phyloP scores from a whole-genome alignment of 1,140 invertebrate species.

The Physella acuta region DNA sequence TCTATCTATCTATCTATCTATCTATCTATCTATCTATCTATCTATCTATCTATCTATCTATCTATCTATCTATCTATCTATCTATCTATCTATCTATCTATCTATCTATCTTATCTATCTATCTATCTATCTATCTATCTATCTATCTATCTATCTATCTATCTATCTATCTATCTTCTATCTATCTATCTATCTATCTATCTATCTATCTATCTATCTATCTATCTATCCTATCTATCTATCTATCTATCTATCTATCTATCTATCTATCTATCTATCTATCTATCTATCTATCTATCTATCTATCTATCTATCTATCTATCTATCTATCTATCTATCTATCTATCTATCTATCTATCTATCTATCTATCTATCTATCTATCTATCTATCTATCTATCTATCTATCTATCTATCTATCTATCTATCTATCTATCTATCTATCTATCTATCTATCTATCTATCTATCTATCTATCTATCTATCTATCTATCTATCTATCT shows the following conservation, averaged over 20 bases:
- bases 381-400: background rate
- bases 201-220: background rate
- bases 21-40: too few species aligned
- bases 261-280: slow-evolving; percentile 1
- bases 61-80: too few species aligned
- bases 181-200: slow-evolving; percentile 1
- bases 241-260: slow-evolving; percentile 1
- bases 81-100: too few species aligned
- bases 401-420: background rate
- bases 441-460: background rate
- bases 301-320: slow-evolving; percentile 1
- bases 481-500: slow-evolving; percentile 1
- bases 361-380: background rate
- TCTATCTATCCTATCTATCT: slow-evolving; percentile 1
- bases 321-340: slow-evolving; percentile 1
- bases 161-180: slow-evolving; percentile 1
- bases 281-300: slow-evolving; percentile 1
- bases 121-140: slow-evolving; percentile 1
- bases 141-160: slow-evolving; percentile 1
- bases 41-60: too few species aligned
- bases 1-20: background rate
- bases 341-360: background rate
- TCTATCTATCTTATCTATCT: too few species aligned
- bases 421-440: slow-evolving; percentile 1
- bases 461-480: background rate